phyloP scores from a whole-genome alignment of 2,113 vertebrate species.

The Eubucco bourcierii region DNA sequence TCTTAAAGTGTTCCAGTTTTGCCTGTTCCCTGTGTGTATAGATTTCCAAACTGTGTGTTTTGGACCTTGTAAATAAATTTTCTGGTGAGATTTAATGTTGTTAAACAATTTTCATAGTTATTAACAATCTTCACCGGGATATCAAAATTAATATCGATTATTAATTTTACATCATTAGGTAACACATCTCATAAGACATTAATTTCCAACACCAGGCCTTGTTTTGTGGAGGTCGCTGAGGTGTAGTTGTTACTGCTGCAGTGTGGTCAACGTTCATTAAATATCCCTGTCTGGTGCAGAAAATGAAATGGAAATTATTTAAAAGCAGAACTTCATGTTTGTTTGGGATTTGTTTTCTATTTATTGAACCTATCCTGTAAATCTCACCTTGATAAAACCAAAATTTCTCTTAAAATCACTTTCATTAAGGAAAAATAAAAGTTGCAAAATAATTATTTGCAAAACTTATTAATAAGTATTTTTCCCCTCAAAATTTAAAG shows the following conservation, averaged over 20 bases:
- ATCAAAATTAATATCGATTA: too few relatives aligned
- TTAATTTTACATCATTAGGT: too few relatives aligned
- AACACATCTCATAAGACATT: background rate
- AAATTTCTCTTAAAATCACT: background rate
- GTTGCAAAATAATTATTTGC: background rate
- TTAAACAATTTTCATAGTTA: too few relatives aligned
- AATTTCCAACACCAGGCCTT: background rate
- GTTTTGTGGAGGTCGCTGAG: background rate
- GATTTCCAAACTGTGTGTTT: too few relatives aligned
- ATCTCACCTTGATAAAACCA: background rate
- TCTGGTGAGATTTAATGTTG: too few relatives aligned
- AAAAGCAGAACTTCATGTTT: background rate
- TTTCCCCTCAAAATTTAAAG: accelerated
- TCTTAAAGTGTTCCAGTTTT: too few relatives aligned
- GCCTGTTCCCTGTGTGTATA: too few relatives aligned
- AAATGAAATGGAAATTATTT: background rate
- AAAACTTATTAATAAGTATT: background rate
- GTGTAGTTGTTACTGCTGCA: background rate
- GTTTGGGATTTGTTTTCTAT: background rate
- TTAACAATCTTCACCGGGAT: too few relatives aligned
- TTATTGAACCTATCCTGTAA: background rate
- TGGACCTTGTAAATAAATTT: too few relatives aligned
- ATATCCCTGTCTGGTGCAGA: background rate
- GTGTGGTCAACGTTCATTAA: constrained; percentile 17
- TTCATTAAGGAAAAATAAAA: background rate